Base-by-base conservation (phyloP, 2,113 vertebrate genomes). In the Lota lota region DNA sequence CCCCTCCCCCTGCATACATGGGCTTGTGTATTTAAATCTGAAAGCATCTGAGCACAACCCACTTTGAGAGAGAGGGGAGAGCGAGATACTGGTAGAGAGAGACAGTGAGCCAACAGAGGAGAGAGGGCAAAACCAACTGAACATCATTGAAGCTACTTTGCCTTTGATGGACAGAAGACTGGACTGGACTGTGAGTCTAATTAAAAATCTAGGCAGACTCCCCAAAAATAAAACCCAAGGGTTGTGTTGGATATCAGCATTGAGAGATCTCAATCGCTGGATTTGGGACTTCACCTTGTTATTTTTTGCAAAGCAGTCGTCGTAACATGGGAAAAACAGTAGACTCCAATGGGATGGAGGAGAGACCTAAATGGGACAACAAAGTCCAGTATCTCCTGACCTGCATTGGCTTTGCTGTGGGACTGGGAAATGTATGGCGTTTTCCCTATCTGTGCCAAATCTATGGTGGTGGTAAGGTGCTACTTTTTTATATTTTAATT, bases 401-500 rank as follows among this genome's bases (percentile, higher is more conserved):
- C 75, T 94, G 93, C 2, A 80, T 94, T 0, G 95, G 95, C 66
- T 96, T 95, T 69, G 94, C 94, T 0, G 94, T 96, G 14, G 94
- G 95, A 15, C 74, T 96, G 77, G 95, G 94, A 40, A 96, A 97
- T 15, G 76, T 97, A 24, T 96, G 95, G 95, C 70, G 95, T 15
- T 97, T 96, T 83, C 94, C 94, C 0, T 97, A 95, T 79, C 63
- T 97, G 56, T 97, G 95, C 71, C 95, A 97, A 87, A 93, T 88
- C 62, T 87, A 97, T 0, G 95, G 95, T 72, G 94, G 95, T 81
- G 95, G 95, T 96, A 72, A 94, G 94, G 71, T 57, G n/a, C 28
- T 40, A 89, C 18, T 19, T 28, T 28, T 28, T 28, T 28, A 28
- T 28, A 28, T 6, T 19, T 19, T 63, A 12, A 14, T 14, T 22